Evolutionary conservation across 2,797 vertebrate genomes (phyloP), one percentile per base, ranked within the genome.

Genomic region (Zenarchopterus dispar): DNA sequence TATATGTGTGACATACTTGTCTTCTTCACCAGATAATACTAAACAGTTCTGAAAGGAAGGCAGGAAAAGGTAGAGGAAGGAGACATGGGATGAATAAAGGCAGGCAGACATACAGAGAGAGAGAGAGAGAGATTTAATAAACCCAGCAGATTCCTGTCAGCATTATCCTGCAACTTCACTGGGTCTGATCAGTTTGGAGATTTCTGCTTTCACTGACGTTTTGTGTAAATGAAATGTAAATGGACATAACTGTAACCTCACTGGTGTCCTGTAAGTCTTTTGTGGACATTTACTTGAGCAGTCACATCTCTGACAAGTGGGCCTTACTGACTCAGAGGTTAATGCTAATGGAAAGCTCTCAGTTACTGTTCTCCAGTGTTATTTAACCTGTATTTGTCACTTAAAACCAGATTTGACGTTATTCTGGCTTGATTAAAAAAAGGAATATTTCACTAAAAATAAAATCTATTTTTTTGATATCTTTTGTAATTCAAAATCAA

Each of bases 11-110:
- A 70, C 69, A 82, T 73, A 61, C 56, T 62, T 75, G 73, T 86
- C 81, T 69, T 86, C 70, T 80, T 80, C 66, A 85, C 44, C 76
- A 80, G 52, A 81, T 77, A 67, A 88, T 75, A 64, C 74, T 62
- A 68, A 80, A 65, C 68, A 82, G 70, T 56, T 62, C 60, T 59
- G 56, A 76, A 82, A 84, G 31, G 63, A 79, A 73, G 68, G 23
- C 73, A 74, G 54, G 22, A 42, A 57, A 73, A 65, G 36, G 68
- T 59, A 70, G 48, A 81, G 56, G 55, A 58, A 75, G 63, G 18
- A 50, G 56, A 46, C 43, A 74, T 66, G 48, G 82, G 67, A 63
- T 56, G 52, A 42, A 39, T 53, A 56, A 42, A 62, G 53, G 19
- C 49, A 59, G 24, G 10, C 57, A 23, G 50, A 36, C 42, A 70